Percentiles rank a stretch among this genome's conserved stretches.
Conservation (phyloP, 2,888 invertebrate genomes). For the Caenorhabditis parvicauda region DNA sequence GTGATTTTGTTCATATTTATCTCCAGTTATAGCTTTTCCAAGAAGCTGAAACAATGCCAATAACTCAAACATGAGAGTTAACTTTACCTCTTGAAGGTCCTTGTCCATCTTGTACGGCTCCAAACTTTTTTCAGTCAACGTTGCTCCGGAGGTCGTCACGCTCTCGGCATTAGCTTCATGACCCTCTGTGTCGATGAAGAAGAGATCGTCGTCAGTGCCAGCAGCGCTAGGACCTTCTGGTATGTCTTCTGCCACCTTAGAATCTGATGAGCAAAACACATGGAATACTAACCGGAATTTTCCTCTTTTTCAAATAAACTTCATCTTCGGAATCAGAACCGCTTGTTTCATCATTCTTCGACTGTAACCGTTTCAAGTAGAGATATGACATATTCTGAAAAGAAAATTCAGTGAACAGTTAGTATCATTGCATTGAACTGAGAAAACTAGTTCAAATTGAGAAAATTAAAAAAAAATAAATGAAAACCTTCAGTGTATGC, state of each 20-base stretch:
- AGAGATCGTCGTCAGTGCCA: slow-evolving; percentile 20
- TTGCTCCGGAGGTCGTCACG: neutral
- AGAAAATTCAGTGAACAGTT: too few species aligned
- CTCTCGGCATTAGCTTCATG: neutral
- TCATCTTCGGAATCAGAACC: slow-evolving; percentile 25
- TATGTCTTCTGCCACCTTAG: too few species aligned
- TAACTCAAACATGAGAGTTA: slow-evolving; percentile 3
- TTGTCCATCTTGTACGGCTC: slow-evolving; percentile 31
- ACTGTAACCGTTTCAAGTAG: too few species aligned
- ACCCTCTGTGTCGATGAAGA: slow-evolving; percentile 18
- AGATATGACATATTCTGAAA: too few species aligned
- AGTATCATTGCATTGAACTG: too few species aligned
- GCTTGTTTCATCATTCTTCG: too few species aligned
- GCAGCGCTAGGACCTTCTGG: too few species aligned
- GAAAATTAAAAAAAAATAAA: too few species aligned
- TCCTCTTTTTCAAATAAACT: slow-evolving; percentile 4
- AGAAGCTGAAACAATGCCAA: slow-evolving; percentile 21
- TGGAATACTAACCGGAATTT: neutral
- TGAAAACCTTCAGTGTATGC: too few species aligned
- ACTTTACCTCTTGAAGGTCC: slow-evolving; percentile 15
- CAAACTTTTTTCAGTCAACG: too few species aligned
- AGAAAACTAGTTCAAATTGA: too few species aligned
- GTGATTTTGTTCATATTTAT: slow-evolving; percentile 31
- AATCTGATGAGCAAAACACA: neutral
- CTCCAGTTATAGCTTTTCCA: slow-evolving; percentile 30